These are phyloP conservation scores for Electrophaes corylata DNA, from an alignment of 2,888 invertebrate genomes.

Conservation along the genomic window DNA sequence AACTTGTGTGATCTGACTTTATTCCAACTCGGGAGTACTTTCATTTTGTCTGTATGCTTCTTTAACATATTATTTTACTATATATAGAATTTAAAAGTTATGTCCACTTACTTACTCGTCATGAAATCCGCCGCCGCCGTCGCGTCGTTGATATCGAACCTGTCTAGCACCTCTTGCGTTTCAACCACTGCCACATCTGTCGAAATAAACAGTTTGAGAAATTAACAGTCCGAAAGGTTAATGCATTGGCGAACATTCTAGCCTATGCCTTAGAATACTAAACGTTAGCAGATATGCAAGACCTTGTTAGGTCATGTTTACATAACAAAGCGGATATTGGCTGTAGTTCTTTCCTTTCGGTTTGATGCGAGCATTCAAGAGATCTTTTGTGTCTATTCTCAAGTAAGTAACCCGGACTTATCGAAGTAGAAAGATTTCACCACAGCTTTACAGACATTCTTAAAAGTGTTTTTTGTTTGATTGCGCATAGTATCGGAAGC, in stretches of 20 bases:
- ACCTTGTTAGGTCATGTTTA: constrained; percentile 13
- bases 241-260: not conserved
- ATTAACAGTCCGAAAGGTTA: not conserved
- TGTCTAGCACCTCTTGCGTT: not conserved
- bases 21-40: not conserved
- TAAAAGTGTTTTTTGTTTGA: constrained; percentile 49
- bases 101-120: no score
- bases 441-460: constrained; percentile 41
- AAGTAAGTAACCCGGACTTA: constrained; percentile 24
- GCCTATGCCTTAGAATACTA: constrained; percentile 1
- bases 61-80: no score
- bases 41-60: no score
- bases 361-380: constrained; percentile 3
- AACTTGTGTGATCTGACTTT: not conserved
- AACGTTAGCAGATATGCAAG: constrained; percentile 14
- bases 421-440: constrained; percentile 33
- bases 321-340: constrained; percentile 17
- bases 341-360: constrained; percentile 13
- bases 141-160: no score
- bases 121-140: no score
- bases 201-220: not conserved
- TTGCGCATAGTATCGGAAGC: constrained; percentile 63
- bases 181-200: not conserved
- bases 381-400: constrained; percentile 15
- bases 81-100: no score